phyloP scores from a whole-genome alignment of 2,113 vertebrate species.

The Bolborhynchus lineola region DNA sequence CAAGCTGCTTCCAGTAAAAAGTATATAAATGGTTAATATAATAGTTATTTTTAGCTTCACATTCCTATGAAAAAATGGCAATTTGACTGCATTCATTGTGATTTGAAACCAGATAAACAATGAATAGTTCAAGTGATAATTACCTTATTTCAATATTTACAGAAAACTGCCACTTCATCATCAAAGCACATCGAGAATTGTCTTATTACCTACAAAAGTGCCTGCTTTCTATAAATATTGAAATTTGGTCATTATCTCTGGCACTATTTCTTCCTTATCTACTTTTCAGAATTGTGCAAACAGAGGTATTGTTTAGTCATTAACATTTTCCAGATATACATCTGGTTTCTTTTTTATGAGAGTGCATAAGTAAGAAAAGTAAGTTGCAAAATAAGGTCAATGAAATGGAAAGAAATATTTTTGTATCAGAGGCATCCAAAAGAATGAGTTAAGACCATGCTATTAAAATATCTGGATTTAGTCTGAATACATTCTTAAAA shows the following conservation, averaged over 20 bases:
- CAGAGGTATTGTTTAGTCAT: constrained; percentile 42
- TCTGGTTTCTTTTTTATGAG: constrained; percentile 37
- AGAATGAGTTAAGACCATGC: neutral
- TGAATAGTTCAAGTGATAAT: constrained; percentile 66
- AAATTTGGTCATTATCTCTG: constrained; percentile 63
- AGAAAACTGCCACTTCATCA: constrained; percentile 68
- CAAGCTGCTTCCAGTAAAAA: neutral
- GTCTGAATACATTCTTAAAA: neutral
- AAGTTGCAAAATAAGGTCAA: constrained; percentile 21
- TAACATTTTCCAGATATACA: neutral
- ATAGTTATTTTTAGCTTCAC: neutral
- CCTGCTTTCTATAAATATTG: constrained; percentile 67
- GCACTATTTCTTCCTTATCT: constrained; percentile 61
- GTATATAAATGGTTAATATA: neutral
- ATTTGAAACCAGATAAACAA: constrained; percentile 69
- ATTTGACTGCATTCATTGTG: constrained; percentile 42
- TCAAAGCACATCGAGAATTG: constrained; percentile 63
- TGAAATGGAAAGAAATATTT: neutral
- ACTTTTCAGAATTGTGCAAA: constrained; percentile 19
- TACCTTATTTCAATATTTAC: constrained; percentile 75
- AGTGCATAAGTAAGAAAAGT: neutral
- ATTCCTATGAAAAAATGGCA: constrained; percentile 7
- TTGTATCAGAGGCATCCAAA: neutral
- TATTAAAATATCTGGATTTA: neutral
- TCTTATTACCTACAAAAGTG: constrained; percentile 58